Evolutionary conservation across 30 jellyfish, hydroid and myxozoan species (phyloP), one percentile per base, ranked within the genome.

Genomic region (Turritopsis dohrnii): DNA sequence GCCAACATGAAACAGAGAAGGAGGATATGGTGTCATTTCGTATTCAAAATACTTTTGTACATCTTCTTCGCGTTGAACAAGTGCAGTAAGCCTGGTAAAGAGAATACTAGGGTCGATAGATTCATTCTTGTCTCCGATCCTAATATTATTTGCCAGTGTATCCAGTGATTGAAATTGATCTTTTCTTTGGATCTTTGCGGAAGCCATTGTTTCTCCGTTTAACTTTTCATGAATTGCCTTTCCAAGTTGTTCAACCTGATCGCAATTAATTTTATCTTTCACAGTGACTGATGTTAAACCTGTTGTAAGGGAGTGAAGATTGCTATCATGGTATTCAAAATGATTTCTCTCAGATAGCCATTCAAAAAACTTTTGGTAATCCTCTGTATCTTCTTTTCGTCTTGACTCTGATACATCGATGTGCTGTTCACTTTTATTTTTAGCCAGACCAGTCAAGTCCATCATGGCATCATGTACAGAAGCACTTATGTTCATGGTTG

Each of bases 391-490:
- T 24, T 79, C 71, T 52, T 52, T 66, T 75, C 84, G 71, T 73
- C 83, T 72, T 60, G 90, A 23, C 71, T 52, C 28, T 20, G 83
- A 75, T 86, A 80, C 71, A 53, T 81, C 95, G 28, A 54, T 73
- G 81, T 87, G 90, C 52, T 81, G 60, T 87, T 81, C 95, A 73
- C 86, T 87, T 71, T 86, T 28, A 41, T 74, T 66, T 22, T 29
- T 22, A 72, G 72, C 71, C 52, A 60, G 28, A 25, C 87, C 86
- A 60, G 86, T 0, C 22, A 81, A 60, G 66, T 22, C 86, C 76
- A 79, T 82, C 88, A 88, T 88, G 54, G 91, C 84, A 20, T 75
- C 84, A 66, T 88, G 75, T 21, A 81, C 66, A 72, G 80, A 79
- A 19, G 90, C 88, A 75, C 84, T 54, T 21, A 20, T 21, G 29